These are phyloP conservation scores for Aspiorhynchus laticeps DNA, from an alignment of 2,113 vertebrate genomes.

Conservation along the genomic window DNA sequence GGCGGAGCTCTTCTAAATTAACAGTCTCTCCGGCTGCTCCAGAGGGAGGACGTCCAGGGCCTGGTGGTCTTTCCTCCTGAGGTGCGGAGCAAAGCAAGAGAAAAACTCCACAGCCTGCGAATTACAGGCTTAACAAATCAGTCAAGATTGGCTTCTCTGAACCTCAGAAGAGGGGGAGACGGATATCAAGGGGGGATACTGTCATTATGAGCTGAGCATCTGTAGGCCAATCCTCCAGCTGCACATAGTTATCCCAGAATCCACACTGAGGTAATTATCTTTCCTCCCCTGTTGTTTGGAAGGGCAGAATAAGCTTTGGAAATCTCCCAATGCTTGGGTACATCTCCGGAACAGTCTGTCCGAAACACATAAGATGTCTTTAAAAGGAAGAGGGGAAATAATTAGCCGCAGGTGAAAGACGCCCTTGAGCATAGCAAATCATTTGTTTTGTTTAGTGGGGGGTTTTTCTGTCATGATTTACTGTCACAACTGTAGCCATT, in stretches of 20 bases:
- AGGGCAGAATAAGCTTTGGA: conserved; percentile 72
- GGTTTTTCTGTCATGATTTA: conserved; percentile 3
- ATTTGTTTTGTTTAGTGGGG: conserved; percentile 38
- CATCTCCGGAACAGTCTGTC: conserved; percentile 48
- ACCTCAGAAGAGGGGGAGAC: conserved; percentile 43
- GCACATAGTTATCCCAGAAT: conserved; percentile 73
- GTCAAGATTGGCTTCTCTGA: conserved; percentile 71
- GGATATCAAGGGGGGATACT: conserved; percentile 51
- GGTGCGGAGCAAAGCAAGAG: conserved; percentile 66
- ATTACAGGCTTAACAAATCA: conserved; percentile 78
- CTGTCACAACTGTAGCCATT: background rate
- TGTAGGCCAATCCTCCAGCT: conserved; percentile 73
- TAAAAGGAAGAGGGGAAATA: conserved; percentile 3
- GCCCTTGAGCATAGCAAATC: conserved; percentile 26
- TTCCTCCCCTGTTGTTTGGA: conserved; percentile 73
- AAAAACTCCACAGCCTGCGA: conserved; percentile 65
- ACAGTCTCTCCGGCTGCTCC: conserved; percentile 71
- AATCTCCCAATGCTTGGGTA: conserved; percentile 65
- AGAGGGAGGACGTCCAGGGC: conserved; percentile 71
- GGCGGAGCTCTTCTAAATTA: conserved; percentile 81
- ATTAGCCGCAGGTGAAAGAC: conserved; percentile 25
- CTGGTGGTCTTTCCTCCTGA: conserved; percentile 66
- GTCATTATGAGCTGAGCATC: conserved; percentile 63
- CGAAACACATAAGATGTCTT: conserved; percentile 36
- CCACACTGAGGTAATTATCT: conserved; percentile 80